A percentile compares a stretch with the other conserved stretches of the same genome.
Conservation (phyloP, 2,797 vertebrate genomes). For the Ciconia nigra region DNA sequence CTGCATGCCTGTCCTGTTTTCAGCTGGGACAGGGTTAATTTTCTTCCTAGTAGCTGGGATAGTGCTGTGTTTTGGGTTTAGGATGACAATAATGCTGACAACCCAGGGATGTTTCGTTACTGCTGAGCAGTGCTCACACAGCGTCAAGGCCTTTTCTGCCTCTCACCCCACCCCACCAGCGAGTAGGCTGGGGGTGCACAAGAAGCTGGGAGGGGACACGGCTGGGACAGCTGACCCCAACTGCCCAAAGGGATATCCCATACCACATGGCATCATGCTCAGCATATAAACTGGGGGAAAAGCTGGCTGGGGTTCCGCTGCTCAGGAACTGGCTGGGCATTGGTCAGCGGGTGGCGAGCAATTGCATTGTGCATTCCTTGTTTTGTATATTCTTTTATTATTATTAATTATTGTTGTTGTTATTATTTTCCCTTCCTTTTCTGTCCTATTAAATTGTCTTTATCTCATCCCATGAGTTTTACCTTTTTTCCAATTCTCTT, state of each 20-base stretch:
- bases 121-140: too few relatives aligned
- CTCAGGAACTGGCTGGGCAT: background rate
- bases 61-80: too few relatives aligned
- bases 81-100: too few relatives aligned
- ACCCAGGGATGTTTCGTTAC: too few relatives aligned
- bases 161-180: background rate
- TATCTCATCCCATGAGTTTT: background rate
- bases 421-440: background rate
- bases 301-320: background rate
- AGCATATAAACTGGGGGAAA: background rate
- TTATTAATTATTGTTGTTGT: background rate
- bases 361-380: background rate
- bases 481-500: background rate
- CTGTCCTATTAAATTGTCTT: background rate
- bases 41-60: too few relatives aligned
- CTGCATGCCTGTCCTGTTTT: background rate
- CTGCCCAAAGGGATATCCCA: background rate
- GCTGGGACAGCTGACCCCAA: background rate
- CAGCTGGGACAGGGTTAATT: too few relatives aligned
- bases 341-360: background rate
- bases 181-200: background rate
- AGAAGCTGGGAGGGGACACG: background rate
- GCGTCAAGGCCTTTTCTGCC: too few relatives aligned
- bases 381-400: background rate
- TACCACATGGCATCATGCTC: background rate